Conservation (phyloP, 23 tunicate species). For the Oikopleura albicans region DNA sequence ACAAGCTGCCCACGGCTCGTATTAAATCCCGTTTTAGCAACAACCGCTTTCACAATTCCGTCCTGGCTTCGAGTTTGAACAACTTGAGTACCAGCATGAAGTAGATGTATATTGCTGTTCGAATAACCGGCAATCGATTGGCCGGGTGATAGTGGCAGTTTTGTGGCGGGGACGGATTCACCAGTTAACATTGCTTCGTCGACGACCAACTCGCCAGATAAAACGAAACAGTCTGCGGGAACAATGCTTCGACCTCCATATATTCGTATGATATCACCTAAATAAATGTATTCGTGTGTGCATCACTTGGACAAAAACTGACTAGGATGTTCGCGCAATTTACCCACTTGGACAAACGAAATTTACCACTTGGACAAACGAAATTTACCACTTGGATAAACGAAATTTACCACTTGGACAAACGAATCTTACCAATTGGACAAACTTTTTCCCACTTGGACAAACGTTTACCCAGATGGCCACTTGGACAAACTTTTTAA, state of each 20-base stretch:
- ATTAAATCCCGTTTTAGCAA: slow-evolving; percentile 53
- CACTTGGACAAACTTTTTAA: too few relatives aligned
- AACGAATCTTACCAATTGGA: too few relatives aligned
- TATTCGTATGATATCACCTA: slow-evolving; percentile 19
- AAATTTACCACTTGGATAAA: too few relatives aligned
- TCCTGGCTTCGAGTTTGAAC: slow-evolving; percentile 45
- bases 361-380: too few relatives aligned
- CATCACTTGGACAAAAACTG: too few relatives aligned
- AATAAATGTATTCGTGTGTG: too few relatives aligned
- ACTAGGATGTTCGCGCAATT: too few relatives aligned
- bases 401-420: too few relatives aligned
- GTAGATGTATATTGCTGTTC: slow-evolving; percentile 31
- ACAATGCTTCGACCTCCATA: slow-evolving; percentile 17
- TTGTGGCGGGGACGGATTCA: slow-evolving; percentile 78
- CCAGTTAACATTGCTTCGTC: slow-evolving; percentile 96
- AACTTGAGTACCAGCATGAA: slow-evolving; percentile 68
- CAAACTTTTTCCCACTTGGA: too few relatives aligned
- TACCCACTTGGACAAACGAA: too few relatives aligned
- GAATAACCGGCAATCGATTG: slow-evolving; percentile 22
- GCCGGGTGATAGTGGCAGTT: slow-evolving; percentile 36
- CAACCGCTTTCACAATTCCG: slow-evolving; percentile 51
- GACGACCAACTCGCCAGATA: slow-evolving; percentile 19
- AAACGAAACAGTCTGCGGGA: background rate
- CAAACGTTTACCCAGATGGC: too few relatives aligned
- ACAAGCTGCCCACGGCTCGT: slow-evolving; percentile 74